Percentiles rank a stretch among this genome's conserved stretches.
These are phyloP conservation scores for Drosophila conformis DNA, from an alignment of 2,888 invertebrate species.

Conservation along the genomic window DNA sequence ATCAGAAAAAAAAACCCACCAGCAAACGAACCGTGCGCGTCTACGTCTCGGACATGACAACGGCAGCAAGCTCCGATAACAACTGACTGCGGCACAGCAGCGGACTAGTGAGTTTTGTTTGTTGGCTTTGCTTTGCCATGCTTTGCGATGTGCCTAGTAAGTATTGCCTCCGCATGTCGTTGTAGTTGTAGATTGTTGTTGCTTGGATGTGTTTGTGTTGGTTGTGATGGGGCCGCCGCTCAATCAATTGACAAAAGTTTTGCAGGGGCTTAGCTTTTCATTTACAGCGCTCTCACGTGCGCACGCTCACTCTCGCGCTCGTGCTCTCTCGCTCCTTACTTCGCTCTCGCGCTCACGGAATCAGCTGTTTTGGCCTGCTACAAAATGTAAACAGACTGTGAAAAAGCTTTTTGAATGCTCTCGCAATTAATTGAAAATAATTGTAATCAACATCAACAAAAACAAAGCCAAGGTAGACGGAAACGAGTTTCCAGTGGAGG, in stretches of 20 bases:
- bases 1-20: constrained; percentile 35
- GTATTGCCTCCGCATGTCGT: constrained; percentile 20
- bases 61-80: constrained; percentile 74
- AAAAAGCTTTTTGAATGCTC: constrained; percentile 55
- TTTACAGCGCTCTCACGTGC: constrained; percentile 49
- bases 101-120: constrained; percentile 58
- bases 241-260: constrained; percentile 75
- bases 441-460: constrained; percentile 67
- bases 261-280: constrained; percentile 52
- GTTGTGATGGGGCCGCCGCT: constrained; percentile 39
- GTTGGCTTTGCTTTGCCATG: constrained; percentile 42
- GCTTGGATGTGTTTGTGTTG: background rate
- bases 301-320: constrained; percentile 13
- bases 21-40: constrained; percentile 61
- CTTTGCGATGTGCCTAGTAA: constrained; percentile 15
- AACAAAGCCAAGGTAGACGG: constrained; percentile 76
- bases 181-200: constrained; percentile 23
- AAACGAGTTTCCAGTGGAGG: constrained; percentile 65
- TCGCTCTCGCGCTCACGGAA: constrained; percentile 30
- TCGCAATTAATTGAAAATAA: constrained; percentile 61
- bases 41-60: constrained; percentile 67
- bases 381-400: constrained; percentile 75
- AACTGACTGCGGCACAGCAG: constrained; percentile 58
- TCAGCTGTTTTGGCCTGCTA: constrained; percentile 65
- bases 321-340: background rate